These are phyloP conservation scores for Apotomis turbidana DNA, from an alignment of 2,888 invertebrate genomes.

Conservation along the genomic window DNA sequence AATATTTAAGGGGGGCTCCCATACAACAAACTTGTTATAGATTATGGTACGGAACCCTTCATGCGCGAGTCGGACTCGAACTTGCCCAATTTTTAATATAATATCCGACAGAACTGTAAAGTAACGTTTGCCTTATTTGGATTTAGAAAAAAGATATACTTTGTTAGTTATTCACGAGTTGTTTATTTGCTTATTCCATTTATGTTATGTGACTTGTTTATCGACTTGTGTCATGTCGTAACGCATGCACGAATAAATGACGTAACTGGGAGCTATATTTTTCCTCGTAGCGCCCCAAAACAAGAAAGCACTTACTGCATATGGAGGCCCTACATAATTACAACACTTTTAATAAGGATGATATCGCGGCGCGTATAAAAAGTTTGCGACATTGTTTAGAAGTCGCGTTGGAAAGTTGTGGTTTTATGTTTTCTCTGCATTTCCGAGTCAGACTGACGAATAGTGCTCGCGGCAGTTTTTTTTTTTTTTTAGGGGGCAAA, in stretches of 20 bases:
- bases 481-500: no score
- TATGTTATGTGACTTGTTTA: conserved; percentile 25
- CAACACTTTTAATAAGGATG: conserved; percentile 38
- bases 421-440: conserved; percentile 31
- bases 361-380: conserved; percentile 5
- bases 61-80: no score
- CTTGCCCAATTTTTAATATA: no score
- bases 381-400: conserved; percentile 34
- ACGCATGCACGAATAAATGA: conserved; percentile 32
- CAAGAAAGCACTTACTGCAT: not conserved
- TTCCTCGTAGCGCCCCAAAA: not conserved
- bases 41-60: no score
- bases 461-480: conserved; percentile 1
- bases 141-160: no score
- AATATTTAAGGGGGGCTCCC: no score
- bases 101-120: no score
- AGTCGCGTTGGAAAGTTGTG: conserved; percentile 41
- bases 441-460: conserved; percentile 16
- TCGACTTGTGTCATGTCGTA: conserved; percentile 26
- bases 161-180: not conserved
- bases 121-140: no score
- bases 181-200: conserved; percentile 15
- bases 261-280: conserved; percentile 24
- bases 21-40: no score
- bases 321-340: not conserved